Percentiles rank a stretch among this genome's conserved stretches.
Conservation (phyloP, 92 coral and sea anemone species). For the Phenganax subtilis region DNA sequence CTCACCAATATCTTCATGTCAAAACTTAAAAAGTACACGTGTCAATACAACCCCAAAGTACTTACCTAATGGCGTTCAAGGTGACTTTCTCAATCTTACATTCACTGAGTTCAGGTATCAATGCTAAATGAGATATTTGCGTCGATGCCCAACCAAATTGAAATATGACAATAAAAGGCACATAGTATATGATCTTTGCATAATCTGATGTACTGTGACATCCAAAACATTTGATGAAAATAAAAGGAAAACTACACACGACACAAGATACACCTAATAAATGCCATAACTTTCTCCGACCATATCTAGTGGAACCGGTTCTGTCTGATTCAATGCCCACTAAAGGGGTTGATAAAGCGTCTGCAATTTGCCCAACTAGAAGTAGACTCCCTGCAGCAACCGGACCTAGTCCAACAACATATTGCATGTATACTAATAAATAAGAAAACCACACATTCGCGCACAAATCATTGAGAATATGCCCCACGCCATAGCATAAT, state of each 20-base stretch:
- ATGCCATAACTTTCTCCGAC: slow-evolving; percentile 92
- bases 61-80: slow-evolving; percentile 79
- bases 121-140: slow-evolving; percentile 85
- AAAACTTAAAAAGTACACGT: too few species aligned
- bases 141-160: slow-evolving; percentile 99
- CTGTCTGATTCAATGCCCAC: slow-evolving; percentile 90
- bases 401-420: slow-evolving; percentile 71
- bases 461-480: slow-evolving; percentile 80
- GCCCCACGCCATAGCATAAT: slow-evolving; percentile 81
- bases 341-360: slow-evolving; percentile 79
- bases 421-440: slow-evolving; percentile 76
- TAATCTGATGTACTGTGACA: slow-evolving; percentile 57
- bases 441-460: slow-evolving; percentile 98
- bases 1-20: too few species aligned
- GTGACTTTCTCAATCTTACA: slow-evolving; percentile 74
- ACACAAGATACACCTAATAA: slow-evolving; percentile 77
- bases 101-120: slow-evolving; percentile 80
- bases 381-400: slow-evolving; percentile 66
- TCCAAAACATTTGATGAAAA: slow-evolving; percentile 70
- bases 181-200: slow-evolving; percentile 73
- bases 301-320: slow-evolving; percentile 61
- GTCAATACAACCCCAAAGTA: background rate
- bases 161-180: slow-evolving; percentile 75
- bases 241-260: slow-evolving; percentile 71
- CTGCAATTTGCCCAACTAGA: slow-evolving; percentile 89